Percentiles rank a stretch among this genome's conserved stretches.
Conservation (phyloP, 35 echinoderm and acorn worm genomes). For the Apostichopus parvimensis region DNA sequence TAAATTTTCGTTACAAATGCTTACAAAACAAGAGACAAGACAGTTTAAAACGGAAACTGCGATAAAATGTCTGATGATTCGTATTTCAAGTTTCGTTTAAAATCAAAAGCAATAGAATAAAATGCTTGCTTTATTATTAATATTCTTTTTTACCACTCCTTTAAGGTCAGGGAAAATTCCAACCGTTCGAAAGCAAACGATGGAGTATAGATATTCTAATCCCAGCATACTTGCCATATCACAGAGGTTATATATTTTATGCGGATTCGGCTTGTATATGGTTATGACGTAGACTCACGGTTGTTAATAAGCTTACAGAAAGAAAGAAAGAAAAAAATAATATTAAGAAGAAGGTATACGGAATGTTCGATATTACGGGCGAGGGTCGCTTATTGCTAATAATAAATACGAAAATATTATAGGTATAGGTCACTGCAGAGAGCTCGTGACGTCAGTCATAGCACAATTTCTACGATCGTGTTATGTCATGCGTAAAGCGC, state of each 20-base stretch:
- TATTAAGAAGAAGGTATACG: neutral
- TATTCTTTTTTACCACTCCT: neutral
- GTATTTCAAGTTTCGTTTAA: no score
- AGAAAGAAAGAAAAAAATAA: neutral
- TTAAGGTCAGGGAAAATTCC: constrained; percentile 12
- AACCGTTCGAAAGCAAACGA: neutral
- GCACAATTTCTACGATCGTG: neutral
- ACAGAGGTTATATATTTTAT: constrained; percentile 17
- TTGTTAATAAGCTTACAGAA: constrained; percentile 19
- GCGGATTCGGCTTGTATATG: constrained; percentile 1
- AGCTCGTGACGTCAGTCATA: constrained; percentile 14
- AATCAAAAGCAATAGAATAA: no score
- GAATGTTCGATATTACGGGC: neutral
- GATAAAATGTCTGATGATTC: no score
- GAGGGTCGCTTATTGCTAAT: constrained; percentile 9
- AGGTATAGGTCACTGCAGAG: constrained; percentile 24
- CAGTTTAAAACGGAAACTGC: no score
- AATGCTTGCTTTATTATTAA: neutral
- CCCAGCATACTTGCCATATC: constrained; percentile 38
- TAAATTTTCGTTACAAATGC: no score
- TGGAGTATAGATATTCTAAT: neutral
- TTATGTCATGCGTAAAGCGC: constrained; percentile 17
- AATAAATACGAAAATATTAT: constrained; percentile 15
- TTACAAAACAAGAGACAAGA: no score
- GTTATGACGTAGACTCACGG: neutral